Base-by-base conservation (phyloP, 2,797 vertebrate genomes). In the Labeo calbasu region DNA sequence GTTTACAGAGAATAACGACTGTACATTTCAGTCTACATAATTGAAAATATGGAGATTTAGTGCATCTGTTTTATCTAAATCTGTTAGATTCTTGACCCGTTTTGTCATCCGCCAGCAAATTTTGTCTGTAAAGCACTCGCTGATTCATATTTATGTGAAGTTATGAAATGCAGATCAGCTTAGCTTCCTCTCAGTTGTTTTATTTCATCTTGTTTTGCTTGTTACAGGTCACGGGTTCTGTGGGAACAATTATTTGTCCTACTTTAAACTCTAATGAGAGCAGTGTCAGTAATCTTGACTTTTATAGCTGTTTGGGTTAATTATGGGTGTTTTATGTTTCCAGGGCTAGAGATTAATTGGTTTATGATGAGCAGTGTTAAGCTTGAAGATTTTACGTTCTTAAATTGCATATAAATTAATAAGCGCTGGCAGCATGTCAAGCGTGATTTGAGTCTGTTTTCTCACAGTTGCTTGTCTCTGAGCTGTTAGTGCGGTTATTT, bases 271-370 rank as follows among this genome's bases (percentile, higher is more conserved):
- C 28, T 53, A 23, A 68, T 55, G 48, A 36, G 17, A 65, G 46
- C 23, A n/a, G 11, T 32, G 77, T 69, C 32, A 55, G 70, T 25
- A 81, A 57, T 59, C 51, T 17, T 57, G 78, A 43, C 63, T 70
- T 40, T 69, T 13, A 28, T 81, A 19, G 5, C 10, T 36, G 15
- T 71, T 40, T 57, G 53, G 9, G 40, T 77, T 86, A 89, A 89
- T 82, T 48, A 48, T 77, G 72, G 50, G 36, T 72, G 84, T 89
- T 85, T 72, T 82, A n/a, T 23, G 55, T 80, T 65, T 70, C 57
- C 46, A 50, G 3, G 17, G 57, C 43, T 73, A 11, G 28, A 73
- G 55, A 23, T 51, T 51, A 79, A 79, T 79, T 79, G 63, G 48
- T 48, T 51, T 50, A 51, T 68, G 48, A 50, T 73, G 70, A 82